Evolutionary conservation across 2,888 invertebrate genomes (phyloP), one percentile per base, ranked within the genome.

Genomic region (Drosophila mulleri): DNA sequence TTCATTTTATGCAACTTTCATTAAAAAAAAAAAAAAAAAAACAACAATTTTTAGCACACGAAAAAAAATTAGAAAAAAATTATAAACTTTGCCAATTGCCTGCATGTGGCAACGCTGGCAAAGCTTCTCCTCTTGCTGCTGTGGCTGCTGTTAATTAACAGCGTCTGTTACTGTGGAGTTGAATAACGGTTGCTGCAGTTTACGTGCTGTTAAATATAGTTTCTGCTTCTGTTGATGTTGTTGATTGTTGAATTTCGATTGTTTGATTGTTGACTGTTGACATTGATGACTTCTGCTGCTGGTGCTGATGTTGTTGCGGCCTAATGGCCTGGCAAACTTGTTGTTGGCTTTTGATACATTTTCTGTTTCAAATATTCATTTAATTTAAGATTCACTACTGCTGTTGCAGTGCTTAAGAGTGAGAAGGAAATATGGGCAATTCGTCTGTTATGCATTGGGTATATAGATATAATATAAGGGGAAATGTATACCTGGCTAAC

Each of bases 361-460:
- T 48, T 29, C 29, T 56, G 42, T 62, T 52, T 56, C 18, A 23
- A 32, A 50, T 47, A 60, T 71, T 60, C 14, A 63, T 32, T 63
- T 29, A 16, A 67, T 60, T n/a, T 14, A 26, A 76, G 29, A 54
- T 44, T 35, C 23, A 47, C 52, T 67, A 42, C 47, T 50, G 60
- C 54, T 56, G 42, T 41, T 65, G 45, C 35, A 80, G 72, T 29
- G 67, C 66, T 48, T 58, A 45, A 47, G 48, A 64, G 37, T 53
- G 72, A 68, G 67, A 72, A 23, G 67, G 26, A 52, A 52, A 60
- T 52, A 57, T 45, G 47, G 67, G 78, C 78, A 80, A 58, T 53
- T 80, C 63, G 66, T 66, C 74, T 74, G 74, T 56, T 74, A 80
- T 82, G 82, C 82, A 86, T 83, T 86, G 75, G 78, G 66, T 35